phyloP scores from a whole-genome alignment of 2,113 vertebrate species.

The Cepphus grylle region DNA sequence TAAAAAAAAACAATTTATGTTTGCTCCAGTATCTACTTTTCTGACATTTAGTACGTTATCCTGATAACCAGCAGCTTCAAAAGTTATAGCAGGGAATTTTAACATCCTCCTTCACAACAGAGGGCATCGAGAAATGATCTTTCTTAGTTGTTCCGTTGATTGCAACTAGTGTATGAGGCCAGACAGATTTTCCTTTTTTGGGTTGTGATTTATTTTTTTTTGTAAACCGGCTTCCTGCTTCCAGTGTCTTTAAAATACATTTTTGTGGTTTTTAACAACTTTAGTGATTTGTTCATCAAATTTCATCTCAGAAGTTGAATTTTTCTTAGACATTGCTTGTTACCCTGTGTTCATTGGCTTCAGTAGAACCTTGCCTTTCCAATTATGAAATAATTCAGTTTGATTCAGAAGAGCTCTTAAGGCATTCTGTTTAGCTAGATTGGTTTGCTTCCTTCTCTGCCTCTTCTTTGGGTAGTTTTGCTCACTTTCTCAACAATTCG shows the following conservation, averaged over 20 bases:
- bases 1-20: background rate
- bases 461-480: background rate
- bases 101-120: background rate
- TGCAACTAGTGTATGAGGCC: background rate
- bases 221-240: background rate
- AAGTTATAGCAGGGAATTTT: background rate
- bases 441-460: background rate
- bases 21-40: background rate
- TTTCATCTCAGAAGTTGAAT: background rate
- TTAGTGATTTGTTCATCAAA: background rate
- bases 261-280: background rate
- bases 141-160: background rate
- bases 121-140: background rate
- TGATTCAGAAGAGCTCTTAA: background rate
- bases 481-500: background rate
- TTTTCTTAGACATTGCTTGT: background rate
- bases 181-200: background rate
- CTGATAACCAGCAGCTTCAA: background rate
- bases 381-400: background rate
- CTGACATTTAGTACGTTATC: background rate
- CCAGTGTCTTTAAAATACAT: background rate
- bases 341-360: background rate
- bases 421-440: background rate
- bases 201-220: background rate
- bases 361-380: background rate